Base-by-base conservation (phyloP, 2,888 invertebrate species). In the Pseudanteris insignis region DNA sequence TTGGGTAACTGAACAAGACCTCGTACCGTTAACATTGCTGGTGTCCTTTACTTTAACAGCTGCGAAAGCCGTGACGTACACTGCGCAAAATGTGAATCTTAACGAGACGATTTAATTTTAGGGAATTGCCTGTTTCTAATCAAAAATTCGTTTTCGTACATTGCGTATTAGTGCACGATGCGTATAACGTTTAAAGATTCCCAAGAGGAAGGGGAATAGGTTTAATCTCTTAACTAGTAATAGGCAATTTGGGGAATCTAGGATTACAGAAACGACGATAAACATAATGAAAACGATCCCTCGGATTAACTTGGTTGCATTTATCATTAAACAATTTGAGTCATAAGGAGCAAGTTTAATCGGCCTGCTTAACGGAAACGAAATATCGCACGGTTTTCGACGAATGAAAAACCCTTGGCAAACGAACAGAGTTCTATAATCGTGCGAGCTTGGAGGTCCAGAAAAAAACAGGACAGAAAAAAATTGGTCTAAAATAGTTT, bases 201-300 rank as follows among this genome's bases (percentile, higher is more conserved):
- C 44, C 59, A 10, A 11, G 58, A 9, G 54, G 26, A 30, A 33
- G 37, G 37, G n/a, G n/a, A n/a, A n/a, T n/a, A n/a, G 18, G 18
- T 18, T 32, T 41, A 46, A 26, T 46, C 46, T 47, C 51, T 59
- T 59, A 47, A 59, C 44, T 34, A 44, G 51, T 59, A 51, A 59
- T 59, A 59, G 59, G 46, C 30, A 53, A 46, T 59, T 59, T 36
- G 40, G 46, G 40, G 51, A 46, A 46, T 51, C 59, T 36, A 44
- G 51, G 46, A 59, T 51, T 59, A 59, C 51, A 24, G 32, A 51
- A 47, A 51, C 51, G 46, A 51, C 47, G 51, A 59, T 59, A 51
- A 51, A 51, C 59, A 50, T 58, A 58, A 58, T 58, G 58, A 50
- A 58, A 58, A 44, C 44, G 43, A 58, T 50, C 58, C 38, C 44